Conservation (phyloP, 2,797 vertebrate species). For the Catamblyrhynchus diadema region DNA sequence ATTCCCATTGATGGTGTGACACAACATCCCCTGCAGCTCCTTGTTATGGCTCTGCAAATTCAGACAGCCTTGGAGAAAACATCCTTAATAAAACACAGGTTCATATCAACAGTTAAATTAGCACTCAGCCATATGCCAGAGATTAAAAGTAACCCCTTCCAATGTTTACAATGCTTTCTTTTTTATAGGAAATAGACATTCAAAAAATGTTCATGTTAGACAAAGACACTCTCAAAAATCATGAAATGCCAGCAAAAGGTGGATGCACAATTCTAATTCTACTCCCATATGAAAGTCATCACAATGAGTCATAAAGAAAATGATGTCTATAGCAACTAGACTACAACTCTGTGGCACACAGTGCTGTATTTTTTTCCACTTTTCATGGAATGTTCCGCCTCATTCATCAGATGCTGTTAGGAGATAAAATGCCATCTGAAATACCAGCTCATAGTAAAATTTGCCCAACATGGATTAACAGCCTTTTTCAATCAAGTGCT, state of each 20-base stretch:
- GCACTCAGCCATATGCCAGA: neutral
- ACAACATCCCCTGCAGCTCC: neutral
- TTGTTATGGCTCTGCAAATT: neutral
- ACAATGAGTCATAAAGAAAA: conserved; percentile 49
- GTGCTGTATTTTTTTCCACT: neutral
- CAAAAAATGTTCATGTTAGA: neutral
- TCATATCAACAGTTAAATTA: conserved; percentile 13
- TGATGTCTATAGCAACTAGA: conserved; percentile 15
- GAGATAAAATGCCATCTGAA: conserved; percentile 41
- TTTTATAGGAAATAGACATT: neutral
- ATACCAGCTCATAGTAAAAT: conserved; percentile 16
- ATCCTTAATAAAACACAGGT: neutral
- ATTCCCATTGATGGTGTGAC: neutral
- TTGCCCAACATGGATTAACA: neutral
- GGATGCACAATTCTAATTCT: conserved; percentile 20
- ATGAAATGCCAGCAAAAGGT: conserved; percentile 25
- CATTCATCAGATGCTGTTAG: conserved; percentile 41
- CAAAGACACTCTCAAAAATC: conserved; percentile 8
- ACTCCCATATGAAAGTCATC: conserved; percentile 32
- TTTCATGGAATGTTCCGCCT: neutral
- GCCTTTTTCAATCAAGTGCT: conserved; percentile 22
- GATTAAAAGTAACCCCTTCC: conserved; percentile 13
- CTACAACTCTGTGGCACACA: conserved; percentile 5
- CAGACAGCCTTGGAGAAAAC: neutral
- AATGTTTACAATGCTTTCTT: neutral